These are phyloP conservation scores for Melanotaenia parkinsoni DNA, from an alignment of 2,797 vertebrate genomes.

Conservation along the genomic window DNA sequence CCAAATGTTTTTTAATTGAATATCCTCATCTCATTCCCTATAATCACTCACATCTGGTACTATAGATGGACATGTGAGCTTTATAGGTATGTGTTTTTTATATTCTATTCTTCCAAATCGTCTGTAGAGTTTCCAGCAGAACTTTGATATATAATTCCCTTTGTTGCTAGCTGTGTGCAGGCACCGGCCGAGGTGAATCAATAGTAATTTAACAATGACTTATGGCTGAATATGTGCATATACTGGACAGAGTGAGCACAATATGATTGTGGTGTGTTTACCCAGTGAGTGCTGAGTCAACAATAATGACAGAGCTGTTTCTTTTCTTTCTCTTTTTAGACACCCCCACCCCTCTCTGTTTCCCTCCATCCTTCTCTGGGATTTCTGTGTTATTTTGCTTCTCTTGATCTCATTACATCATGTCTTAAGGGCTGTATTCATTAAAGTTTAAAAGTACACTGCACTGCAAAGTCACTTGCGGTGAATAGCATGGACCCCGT, in stretches of 20 bases:
- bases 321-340: constrained; percentile 47
- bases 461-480: constrained; percentile 70
- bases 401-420: constrained; percentile 81
- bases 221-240: constrained; percentile 58
- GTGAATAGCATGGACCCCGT: constrained; percentile 71
- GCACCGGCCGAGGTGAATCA: constrained; percentile 47
- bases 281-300: constrained; percentile 64
- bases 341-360: constrained; percentile 26
- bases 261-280: constrained; percentile 65
- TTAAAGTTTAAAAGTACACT: constrained; percentile 82
- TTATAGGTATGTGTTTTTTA: constrained; percentile 21
- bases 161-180: constrained; percentile 51
- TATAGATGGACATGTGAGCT: constrained; percentile 16
- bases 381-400: constrained; percentile 58
- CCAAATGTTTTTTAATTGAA: constrained; percentile 50
- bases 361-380: constrained; percentile 37
- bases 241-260: constrained; percentile 49
- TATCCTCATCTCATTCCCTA: constrained; percentile 36
- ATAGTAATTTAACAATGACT: constrained; percentile 66
- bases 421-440: constrained; percentile 80
- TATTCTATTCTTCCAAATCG: constrained; percentile 28
- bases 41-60: constrained; percentile 48
- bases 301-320: constrained; percentile 74
- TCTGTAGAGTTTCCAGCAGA: constrained; percentile 35
- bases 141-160: constrained; percentile 57